Percentiles rank a stretch among this genome's conserved stretches.
Evolutionary conservation across 2,888 invertebrate species (phyloP).

Genomic region (Plemyria rubiginata): DNA sequence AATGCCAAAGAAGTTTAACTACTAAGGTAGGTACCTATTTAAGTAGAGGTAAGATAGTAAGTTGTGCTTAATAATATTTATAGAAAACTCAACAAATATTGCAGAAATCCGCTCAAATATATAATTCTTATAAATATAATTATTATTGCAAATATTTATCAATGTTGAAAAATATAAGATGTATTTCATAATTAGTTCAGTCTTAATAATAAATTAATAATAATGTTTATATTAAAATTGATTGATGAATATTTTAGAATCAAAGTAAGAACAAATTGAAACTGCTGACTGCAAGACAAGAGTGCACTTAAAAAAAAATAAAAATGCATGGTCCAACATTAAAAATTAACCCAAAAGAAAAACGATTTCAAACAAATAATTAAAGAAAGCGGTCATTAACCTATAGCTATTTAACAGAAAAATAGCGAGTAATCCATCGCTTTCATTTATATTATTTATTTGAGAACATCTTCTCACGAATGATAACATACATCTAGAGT

Average conservation of each 20-base stretch:
- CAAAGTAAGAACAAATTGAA: background rate
- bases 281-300: background rate
- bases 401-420: conserved; percentile 20
- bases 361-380: conserved; percentile 1
- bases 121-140: too few species aligned
- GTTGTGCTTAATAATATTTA: conserved; percentile 51
- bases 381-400: background rate
- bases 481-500: background rate
- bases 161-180: conserved; percentile 41
- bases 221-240: conserved; percentile 33
- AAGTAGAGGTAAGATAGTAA: conserved; percentile 31
- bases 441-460: conserved; percentile 3
- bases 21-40: conserved; percentile 30
- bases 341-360: background rate
- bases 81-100: conserved; percentile 39
- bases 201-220: conserved; percentile 71
- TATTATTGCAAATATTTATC: conserved; percentile 12
- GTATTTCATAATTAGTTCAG: conserved; percentile 64
- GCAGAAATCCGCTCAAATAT: conserved; percentile 14
- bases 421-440: conserved; percentile 22
- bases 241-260: background rate
- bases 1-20: conserved; percentile 60
- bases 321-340: background rate
- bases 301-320: background rate
- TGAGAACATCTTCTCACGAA: background rate